phyloP scores from a whole-genome alignment of 2,888 invertebrate species.

The Byasa hedistus region DNA sequence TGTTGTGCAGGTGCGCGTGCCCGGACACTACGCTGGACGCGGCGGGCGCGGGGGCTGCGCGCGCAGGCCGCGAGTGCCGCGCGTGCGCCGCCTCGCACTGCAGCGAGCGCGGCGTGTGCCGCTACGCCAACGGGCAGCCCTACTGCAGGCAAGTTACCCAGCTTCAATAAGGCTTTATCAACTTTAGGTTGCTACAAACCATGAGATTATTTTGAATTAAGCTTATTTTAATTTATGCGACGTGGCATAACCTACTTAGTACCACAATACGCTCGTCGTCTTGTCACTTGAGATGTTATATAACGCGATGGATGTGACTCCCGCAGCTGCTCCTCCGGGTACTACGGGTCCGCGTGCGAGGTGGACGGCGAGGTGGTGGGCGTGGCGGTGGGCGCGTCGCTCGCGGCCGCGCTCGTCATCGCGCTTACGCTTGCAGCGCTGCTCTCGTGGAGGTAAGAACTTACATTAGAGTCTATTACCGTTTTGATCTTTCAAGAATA shows the following conservation, averaged over 20 bases:
- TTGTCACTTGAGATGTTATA: too few species aligned
- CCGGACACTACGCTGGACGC: conserved; percentile 88
- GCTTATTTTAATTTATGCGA: too few species aligned
- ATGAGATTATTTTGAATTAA: too few species aligned
- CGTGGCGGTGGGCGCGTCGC: conserved; percentile 93
- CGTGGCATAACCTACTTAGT: too few species aligned
- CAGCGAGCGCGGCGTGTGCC: conserved; percentile 91
- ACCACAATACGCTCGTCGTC: too few species aligned
- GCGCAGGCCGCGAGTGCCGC: conserved; percentile 87
- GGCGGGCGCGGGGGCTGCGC: conserved; percentile 83
- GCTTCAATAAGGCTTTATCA: too few species aligned
- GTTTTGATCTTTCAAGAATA: too few species aligned
- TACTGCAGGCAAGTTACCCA: conserved; percentile 82
- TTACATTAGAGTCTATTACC: too few species aligned
- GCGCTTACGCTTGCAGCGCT: conserved; percentile 91
- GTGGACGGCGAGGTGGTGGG: conserved; percentile 95
- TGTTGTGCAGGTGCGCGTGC: conserved; percentile 73
- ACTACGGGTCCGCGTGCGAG: conserved; percentile 93
- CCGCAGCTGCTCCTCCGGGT: conserved; percentile 88
- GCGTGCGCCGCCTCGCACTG: conserved; percentile 89
- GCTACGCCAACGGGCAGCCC: conserved; percentile 86
- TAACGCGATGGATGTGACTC: not conserved
- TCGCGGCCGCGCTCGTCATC: conserved; percentile 93
- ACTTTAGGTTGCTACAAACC: too few species aligned
- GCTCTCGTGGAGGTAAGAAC: conserved; percentile 91